A percentile compares a stretch with the other conserved stretches of the same genome.
These are phyloP conservation scores for Euphydryas editha DNA, from an alignment of 2,888 invertebrate species.

Conservation along the genomic window DNA sequence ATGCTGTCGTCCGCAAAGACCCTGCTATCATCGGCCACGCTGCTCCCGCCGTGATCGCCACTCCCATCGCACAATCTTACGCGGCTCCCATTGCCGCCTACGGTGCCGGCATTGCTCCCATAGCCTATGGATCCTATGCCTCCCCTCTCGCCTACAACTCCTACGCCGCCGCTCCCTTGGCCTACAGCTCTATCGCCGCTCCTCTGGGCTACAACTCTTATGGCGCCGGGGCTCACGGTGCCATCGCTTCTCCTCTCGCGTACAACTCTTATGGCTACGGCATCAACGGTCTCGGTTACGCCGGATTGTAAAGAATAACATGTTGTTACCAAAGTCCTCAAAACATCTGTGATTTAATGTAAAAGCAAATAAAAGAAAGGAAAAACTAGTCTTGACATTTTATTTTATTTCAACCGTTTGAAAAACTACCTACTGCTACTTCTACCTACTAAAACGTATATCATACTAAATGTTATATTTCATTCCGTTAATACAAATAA, in stretches of 20 bases:
- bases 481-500: too few relatives aligned
- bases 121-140: conserved; percentile 19
- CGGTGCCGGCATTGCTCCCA: conserved; percentile 38
- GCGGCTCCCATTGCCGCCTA: conserved; percentile 40
- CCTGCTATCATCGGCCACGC: conserved; percentile 58
- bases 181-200: conserved; percentile 53
- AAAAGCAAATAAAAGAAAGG: not conserved
- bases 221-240: conserved; percentile 45
- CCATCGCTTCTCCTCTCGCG: conserved; percentile 8
- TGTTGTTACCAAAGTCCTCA: conserved; percentile 11
- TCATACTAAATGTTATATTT: too few relatives aligned
- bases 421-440: too few relatives aligned
- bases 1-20: conserved; percentile 80
- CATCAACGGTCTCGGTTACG: conserved; percentile 28
- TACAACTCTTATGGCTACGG: conserved; percentile 42
- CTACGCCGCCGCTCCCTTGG: conserved; percentile 52
- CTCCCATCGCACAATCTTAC: conserved; percentile 45
- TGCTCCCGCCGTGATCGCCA: conserved; percentile 53
- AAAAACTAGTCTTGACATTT: not conserved
- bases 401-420: not conserved
- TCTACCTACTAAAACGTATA: too few relatives aligned
- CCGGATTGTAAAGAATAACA: conserved; percentile 39
- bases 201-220: conserved; percentile 51
- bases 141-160: conserved; percentile 23
- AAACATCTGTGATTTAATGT: conserved; percentile 27